Base-by-base conservation (phyloP, 2,113 vertebrate genomes). In the Microcebus griseorufus region DNA sequence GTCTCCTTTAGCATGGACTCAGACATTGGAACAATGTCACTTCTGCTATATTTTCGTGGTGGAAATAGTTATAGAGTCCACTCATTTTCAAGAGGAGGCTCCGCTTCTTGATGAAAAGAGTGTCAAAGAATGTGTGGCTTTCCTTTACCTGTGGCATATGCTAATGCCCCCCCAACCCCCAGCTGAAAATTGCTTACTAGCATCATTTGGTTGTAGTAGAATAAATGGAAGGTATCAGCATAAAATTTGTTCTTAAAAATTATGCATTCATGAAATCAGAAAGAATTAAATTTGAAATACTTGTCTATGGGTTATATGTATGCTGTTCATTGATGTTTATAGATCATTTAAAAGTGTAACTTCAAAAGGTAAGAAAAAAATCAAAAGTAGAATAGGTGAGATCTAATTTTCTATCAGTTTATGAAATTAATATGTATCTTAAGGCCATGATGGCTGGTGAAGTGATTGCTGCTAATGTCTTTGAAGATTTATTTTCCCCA, bases 341-440 rank as follows among this genome's bases (percentile, higher is more conserved):
- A 70, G 9, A 34, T 17, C 16, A n/a, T 69, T 94, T 97, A 90
- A 96, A 94, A 90, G 73, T 82, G 2, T 72, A 73, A 83, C 78
- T 95, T 96, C 75, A 92, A 92, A 96, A 76, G 62, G 29, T 92
- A 91, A 88, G 89, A 67, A 75, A 93, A 86, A 92, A 29, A 92
- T 48, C 12, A 79, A 86, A 96, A 17, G 12, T 75, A 79, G 32
- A 88, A 9, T 53, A 92, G 81, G 22, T 92, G 64, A 93, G 32
- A 90, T 79, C 29, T 75, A 91, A 95, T 93, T 97, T 95, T 95
- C 80, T 93, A 37, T 92, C 32, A 62, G 29, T 94, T 94, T 94
- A 73, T 79, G 20, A 90, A 95, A 90, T 91, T 80, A 96, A 86
- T 88, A 58, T 67, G 16, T 88, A 73, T 95, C 45, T 69, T 94